These are phyloP conservation scores for Oncorhynchus mykiss DNA, from an alignment of 2,113 vertebrate species.

Conservation along the genomic window DNA sequence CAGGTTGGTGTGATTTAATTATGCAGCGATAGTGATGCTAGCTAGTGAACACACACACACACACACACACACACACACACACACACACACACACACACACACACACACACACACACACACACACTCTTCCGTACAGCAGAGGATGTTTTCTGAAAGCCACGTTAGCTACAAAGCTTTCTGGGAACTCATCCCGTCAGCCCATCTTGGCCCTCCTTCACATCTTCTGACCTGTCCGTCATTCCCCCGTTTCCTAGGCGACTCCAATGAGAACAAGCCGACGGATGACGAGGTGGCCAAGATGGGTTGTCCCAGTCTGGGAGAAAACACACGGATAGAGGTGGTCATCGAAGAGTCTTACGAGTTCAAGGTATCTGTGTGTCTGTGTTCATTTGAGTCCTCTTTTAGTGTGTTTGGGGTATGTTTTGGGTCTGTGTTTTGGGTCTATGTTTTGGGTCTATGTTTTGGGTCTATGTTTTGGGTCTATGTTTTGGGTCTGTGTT, in stretches of 20 bases:
- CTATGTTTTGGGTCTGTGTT: not conserved
- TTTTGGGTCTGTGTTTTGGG: not conserved
- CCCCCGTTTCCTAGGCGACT: conserved; percentile 63
- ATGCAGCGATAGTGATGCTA: no score
- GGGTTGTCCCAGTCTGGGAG: conserved; percentile 79
- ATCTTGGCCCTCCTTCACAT: no score
- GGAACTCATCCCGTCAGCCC: not conserved
- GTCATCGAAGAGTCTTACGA: conserved; percentile 81
- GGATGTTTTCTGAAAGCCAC: not conserved
- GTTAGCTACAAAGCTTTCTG: no score
- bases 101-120: no score
- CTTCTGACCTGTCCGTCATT: not conserved
- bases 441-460: conserved; percentile 13
- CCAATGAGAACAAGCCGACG: conserved; percentile 75
- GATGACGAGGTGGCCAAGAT: conserved; percentile 79
- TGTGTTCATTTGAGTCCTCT: not conserved
- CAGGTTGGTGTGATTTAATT: not conserved
- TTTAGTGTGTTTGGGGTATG: not conserved
- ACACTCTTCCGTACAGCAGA: not conserved
- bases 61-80: no score
- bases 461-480: not conserved
- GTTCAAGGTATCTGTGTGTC: conserved; percentile 66
- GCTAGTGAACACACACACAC: no score
- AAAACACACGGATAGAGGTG: conserved; percentile 73
- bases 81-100: no score